Evolutionary conservation across 2,113 vertebrate genomes (phyloP), one percentile per base, ranked within the genome.

Genomic region (Hippocampus abdominalis): DNA sequence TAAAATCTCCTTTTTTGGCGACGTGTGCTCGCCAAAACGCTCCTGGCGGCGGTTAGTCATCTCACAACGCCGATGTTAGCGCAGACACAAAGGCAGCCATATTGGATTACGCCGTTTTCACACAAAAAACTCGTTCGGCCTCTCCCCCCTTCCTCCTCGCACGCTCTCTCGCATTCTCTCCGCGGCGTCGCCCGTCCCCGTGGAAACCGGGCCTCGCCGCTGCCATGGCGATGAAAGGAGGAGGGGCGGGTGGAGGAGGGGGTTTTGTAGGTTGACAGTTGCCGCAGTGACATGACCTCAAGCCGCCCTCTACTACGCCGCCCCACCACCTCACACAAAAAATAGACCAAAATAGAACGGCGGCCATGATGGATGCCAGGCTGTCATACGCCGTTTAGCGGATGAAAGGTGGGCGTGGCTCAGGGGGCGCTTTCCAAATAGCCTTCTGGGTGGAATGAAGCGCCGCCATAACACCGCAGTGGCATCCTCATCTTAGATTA

Each of bases 201-300:
- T 79, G 88, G 89, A 81, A 81, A 89, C 85, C 2, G 76, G 87
- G 87, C 84, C 89, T 84, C 86, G 62, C 73, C 39, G 82, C 85
- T 89, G 76, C 86, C 84, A 90, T 91, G 84, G 84, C 54, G 81
- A 91, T 91, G 90, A 90, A 91, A 90, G 79, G 72, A 71, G 75
- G 84, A 74, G 79, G 77, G 36, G 53, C 74, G 72, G 71, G 80
- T 74, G 40, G 13, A 76, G 73, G 21, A 27, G 25, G 64, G 46
- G 72, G 70, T 36, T 36, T 81, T 68, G 81, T 81, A 80, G 86
- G 85, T 73, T 89, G 89, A 84, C 81, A 81, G 90, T 90, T 86
- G 72, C 81, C 71, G 44, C 81, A 81, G 90, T 73, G 81, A 90
- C 84, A 68, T 89, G 87, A 90, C 90, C 89, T 87, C 68, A 81